A percentile compares a stretch with the other conserved stretches of the same genome.
Conservation (phyloP, 2,113 vertebrate species). For the Illadopsis cleaveri region DNA sequence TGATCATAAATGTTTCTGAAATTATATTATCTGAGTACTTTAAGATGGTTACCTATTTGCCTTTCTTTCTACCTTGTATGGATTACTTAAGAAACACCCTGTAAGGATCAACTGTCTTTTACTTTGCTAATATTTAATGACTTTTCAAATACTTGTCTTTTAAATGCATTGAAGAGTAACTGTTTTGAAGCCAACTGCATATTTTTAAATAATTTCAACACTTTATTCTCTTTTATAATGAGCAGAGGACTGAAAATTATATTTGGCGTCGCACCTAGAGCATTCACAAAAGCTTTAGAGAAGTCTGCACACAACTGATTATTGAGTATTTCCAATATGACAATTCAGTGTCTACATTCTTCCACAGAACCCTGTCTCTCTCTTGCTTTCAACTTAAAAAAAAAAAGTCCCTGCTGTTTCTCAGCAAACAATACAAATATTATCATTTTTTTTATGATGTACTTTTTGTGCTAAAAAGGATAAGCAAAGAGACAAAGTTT, state of each 20-base stretch:
- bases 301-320: not conserved
- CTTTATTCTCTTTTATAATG: constrained; percentile 15
- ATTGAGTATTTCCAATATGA: constrained; percentile 34
- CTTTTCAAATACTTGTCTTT: not conserved
- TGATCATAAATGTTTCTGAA: not conserved
- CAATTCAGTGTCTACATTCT: constrained; percentile 8
- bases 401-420: not conserved
- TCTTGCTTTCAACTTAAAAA: constrained; percentile 40
- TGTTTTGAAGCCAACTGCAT: not conserved
- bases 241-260: not conserved
- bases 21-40: not conserved
- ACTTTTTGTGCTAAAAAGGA: constrained; percentile 16
- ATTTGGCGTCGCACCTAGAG: not conserved
- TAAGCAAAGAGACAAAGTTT: not conserved
- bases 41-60: not conserved
- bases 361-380: constrained; percentile 21
- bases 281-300: not conserved
- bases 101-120: not conserved
- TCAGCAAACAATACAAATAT: constrained; percentile 35
- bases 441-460: constrained; percentile 7
- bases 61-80: not conserved
- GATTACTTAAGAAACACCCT: not conserved
- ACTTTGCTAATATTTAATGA: not conserved
- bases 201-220: not conserved
- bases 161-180: not conserved